Base-by-base conservation (phyloP, 2,888 invertebrate species). In the Ophioninae sp. region DNA sequence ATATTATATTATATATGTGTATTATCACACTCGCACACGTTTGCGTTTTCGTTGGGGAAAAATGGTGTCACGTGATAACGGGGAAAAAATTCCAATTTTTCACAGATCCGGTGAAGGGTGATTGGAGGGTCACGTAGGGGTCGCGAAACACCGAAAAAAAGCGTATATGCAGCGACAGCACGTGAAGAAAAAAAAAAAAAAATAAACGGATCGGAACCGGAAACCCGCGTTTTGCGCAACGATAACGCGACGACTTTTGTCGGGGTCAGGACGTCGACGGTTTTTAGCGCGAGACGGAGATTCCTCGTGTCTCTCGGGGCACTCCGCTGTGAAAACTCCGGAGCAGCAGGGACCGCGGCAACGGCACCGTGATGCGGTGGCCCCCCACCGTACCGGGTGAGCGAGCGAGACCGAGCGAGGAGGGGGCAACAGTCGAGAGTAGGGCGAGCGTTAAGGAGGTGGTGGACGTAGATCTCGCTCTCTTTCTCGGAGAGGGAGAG, bases 321-420 rank as follows among this genome's bases (percentile, higher is more conserved):
- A 82, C 85, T 87, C 87, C 59, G 73, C 87, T 89, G 79, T 85
- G 88, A 85, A 88, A 87, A 87, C 87, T 79, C 79, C 41, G 70
- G 75, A 74, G 76, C 59, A 64, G 57, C 59, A 73, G 56, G 82
- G 80, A 79, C 44, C 59, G 72, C 64, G 73, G 78, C 78, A 56
- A 81, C 68, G 70, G 81, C 50, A 65, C 74, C 74, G 79, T 50
- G 6, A 17, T 17, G 50, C 50, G 50, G 6, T 50, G 17, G 17
- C 17, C 17, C 50, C 69, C 39, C 41, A 62, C 44, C 30, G 50
- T 41, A 8, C 41, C 13, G 50, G 17, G 50, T 0, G 50, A 50
- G 50, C 50, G 50, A 50, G 50, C 50, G 50, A 17, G 50, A 50
- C 44, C 57, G 65, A 78, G 50, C 79, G 61, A 59, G 72, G 50